Base-by-base conservation (phyloP, 2,797 vertebrate species). In the Fistularia commersonii region DNA sequence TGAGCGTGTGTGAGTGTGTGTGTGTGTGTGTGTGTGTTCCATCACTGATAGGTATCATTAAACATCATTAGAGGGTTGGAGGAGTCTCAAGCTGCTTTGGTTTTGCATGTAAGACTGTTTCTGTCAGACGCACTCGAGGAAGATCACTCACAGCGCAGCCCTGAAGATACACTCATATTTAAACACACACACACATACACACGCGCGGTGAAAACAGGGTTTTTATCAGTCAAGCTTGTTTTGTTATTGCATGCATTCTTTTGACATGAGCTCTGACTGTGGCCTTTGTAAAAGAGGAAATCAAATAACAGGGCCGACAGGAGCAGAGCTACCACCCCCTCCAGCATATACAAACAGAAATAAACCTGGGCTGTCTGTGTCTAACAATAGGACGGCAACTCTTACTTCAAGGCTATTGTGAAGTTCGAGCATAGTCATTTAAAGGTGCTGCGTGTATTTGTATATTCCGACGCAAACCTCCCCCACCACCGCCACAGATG, bases 1-100 rank as follows among this genome's bases (percentile, higher is more conserved):
- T n/a, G n/a, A n/a, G n/a, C n/a, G n/a, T n/a, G 80, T 81, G 57
- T 45, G 52, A 38, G 54, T 32, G 48, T 53, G 64, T 56, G 69
- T 63, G 61, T 48, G 75, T 52, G 69, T 62, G 65, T 57, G 62
- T 67, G 70, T 62, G 69, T 66, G 41, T 67, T 68, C 70, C 74
- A 64, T 81, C 71, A 75, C 65, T 82, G 83, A 86, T 81, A 82
- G 77, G 82, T 86, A 87, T 89, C 78, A 87, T 89, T 87, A 87
- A 80, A 72, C 80, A 84, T 85, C 85, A 86, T 88, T 83, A 85
- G 73, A 79, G 62, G 77, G 66, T 75, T 79, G 73, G 74, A 81
- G 68, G 64, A 83, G 76, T 78, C 74, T 79, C 64, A 52, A 54
- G 80, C 70, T 80, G 67, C 76, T 80, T 78, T 65, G 69, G 40